These are phyloP conservation scores for Aphidius colemani DNA, from an alignment of 2,888 invertebrate genomes.

Conservation along the genomic window DNA sequence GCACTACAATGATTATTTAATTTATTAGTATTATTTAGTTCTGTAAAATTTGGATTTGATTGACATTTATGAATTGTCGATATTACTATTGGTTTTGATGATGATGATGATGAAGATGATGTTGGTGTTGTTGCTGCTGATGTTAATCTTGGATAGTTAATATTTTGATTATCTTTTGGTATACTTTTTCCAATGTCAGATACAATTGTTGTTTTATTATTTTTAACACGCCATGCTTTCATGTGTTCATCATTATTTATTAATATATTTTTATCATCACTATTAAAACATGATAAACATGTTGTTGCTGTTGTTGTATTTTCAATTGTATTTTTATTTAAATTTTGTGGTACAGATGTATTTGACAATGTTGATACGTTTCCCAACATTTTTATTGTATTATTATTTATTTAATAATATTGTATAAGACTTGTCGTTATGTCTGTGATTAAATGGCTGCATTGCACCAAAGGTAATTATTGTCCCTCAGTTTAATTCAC, in stretches of 20 bases:
- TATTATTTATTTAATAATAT: no score
- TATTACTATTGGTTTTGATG: slow-evolving; percentile 28
- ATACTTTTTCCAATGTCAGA: slow-evolving; percentile 30
- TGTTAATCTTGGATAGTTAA: slow-evolving; percentile 28
- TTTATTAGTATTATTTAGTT: slow-evolving; percentile 30
- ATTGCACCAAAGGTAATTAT: no score
- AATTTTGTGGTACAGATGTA: slow-evolving; percentile 44
- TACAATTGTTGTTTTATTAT: slow-evolving; percentile 35
- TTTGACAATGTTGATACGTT: slow-evolving; percentile 51
- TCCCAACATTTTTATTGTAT: slow-evolving; percentile 45
- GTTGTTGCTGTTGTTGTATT: slow-evolving; percentile 32
- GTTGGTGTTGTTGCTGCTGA: slow-evolving; percentile 29
- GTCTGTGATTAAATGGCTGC: no score
- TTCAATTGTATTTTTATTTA: slow-evolving; percentile 14
- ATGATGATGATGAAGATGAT: neutral
- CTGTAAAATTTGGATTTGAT: slow-evolving; percentile 43
- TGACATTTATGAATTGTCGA: slow-evolving; percentile 44
- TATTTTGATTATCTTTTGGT: slow-evolving; percentile 3
- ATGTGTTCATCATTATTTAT: slow-evolving; percentile 42
- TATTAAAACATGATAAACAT: slow-evolving; percentile 49
- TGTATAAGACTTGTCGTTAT: no score
- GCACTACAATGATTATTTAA: slow-evolving; percentile 26
- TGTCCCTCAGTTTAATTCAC: no score
- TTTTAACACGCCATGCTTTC: slow-evolving; percentile 47
- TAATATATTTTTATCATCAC: slow-evolving; percentile 34